Evolutionary conservation across 2,888 invertebrate genomes (phyloP).

Genomic region (Nemotelus nigrinus): DNA sequence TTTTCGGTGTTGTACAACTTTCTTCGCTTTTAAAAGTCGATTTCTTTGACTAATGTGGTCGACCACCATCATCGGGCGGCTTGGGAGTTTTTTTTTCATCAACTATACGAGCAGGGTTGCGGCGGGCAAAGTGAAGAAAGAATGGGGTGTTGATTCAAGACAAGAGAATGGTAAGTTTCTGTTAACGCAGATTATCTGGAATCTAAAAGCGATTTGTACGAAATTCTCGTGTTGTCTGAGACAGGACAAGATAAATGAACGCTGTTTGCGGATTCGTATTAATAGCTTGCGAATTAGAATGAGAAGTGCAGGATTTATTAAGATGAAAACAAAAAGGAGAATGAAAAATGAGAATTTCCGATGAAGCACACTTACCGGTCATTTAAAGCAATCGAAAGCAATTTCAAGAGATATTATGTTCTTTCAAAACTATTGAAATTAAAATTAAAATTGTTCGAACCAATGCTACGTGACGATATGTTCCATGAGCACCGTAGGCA

Average conservation of each 20-base stretch:
- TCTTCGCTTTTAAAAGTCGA: conserved; percentile 28
- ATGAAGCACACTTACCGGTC: no score
- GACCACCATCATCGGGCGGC: conserved; percentile 19
- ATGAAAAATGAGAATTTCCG: no score
- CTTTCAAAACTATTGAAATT: no score
- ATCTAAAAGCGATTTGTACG: conserved; percentile 41
- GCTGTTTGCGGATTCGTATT: conserved; percentile 26
- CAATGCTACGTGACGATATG: no score
- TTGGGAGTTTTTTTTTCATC: neutral
- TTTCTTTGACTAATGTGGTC: conserved; percentile 18
- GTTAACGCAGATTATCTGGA: conserved; percentile 21
- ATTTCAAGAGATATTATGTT: no score
- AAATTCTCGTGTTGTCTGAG: conserved; percentile 24
- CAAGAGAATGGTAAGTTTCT: conserved; percentile 18
- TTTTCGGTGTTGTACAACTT: conserved; percentile 13
- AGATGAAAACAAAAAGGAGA: no score
- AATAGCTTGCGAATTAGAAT: conserved; percentile 37
- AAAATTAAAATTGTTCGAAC: no score
- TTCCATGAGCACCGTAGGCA: no score
- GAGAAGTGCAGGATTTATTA: neutral
- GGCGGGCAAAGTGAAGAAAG: conserved; percentile 16
- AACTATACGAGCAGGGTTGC: neutral
- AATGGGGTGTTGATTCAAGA: conserved; percentile 37
- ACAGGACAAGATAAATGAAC: conserved; percentile 31
- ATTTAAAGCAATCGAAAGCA: no score